phyloP scores from a whole-genome alignment of 2,797 vertebrate genomes.

The Nannoperca obscura region DNA sequence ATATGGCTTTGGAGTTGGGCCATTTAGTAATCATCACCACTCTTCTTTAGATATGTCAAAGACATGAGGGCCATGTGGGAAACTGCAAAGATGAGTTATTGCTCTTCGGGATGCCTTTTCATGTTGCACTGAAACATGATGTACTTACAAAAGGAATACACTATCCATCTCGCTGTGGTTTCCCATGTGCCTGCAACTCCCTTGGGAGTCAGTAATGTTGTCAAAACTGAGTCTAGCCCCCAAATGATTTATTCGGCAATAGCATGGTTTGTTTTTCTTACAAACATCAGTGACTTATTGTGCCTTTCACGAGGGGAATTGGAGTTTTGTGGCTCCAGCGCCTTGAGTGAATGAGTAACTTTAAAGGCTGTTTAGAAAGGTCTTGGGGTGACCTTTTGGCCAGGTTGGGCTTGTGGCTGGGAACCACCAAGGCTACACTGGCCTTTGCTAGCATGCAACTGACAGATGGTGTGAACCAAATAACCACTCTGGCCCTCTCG shows the following conservation, averaged over 20 bases:
- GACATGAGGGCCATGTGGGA: constrained; percentile 80
- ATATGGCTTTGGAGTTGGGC: constrained; percentile 71
- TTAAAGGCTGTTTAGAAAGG: constrained; percentile 54
- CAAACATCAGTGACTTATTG: constrained; percentile 68
- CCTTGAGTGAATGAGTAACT: constrained; percentile 68
- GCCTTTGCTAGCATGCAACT: constrained; percentile 47
- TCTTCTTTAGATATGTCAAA: constrained; percentile 77
- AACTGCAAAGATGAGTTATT: constrained; percentile 76
- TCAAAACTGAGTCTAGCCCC: constrained; percentile 58
- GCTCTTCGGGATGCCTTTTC: constrained; percentile 70
- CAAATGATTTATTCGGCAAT: constrained; percentile 63
- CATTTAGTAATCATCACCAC: constrained; percentile 82
- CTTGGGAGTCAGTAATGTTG: constrained; percentile 62
- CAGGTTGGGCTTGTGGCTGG: constrained; percentile 38
- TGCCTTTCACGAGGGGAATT: constrained; percentile 42
- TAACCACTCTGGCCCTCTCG: constrained; percentile 25
- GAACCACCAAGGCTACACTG: constrained; percentile 54
- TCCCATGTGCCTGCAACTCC: constrained; percentile 57
- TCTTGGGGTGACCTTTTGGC: constrained; percentile 65
- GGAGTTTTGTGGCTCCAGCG: constrained; percentile 50
- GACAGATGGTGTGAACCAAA: constrained; percentile 73
- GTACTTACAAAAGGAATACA: constrained; percentile 68
- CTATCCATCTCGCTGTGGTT: constrained; percentile 63
- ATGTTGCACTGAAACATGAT: constrained; percentile 70
- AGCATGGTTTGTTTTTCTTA: constrained; percentile 70